A percentile compares a stretch with the other conserved stretches of the same genome.
phyloP scores from a whole-genome alignment of 2,113 vertebrate genomes.

The Thunnus thynnus region DNA sequence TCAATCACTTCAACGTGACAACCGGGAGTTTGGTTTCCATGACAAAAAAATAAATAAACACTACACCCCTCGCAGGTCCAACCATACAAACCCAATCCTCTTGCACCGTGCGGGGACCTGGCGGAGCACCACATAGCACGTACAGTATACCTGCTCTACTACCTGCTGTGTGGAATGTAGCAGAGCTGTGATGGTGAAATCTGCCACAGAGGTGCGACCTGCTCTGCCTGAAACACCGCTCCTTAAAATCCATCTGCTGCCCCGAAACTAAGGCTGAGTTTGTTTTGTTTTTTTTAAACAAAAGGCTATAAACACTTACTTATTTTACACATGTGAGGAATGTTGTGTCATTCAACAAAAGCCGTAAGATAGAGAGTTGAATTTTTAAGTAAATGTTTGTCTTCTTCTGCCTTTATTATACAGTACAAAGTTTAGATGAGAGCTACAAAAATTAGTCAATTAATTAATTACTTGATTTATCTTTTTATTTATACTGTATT shows the following conservation, averaged over 20 bases:
- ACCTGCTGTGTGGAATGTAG: constrained; percentile 48
- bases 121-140: background rate
- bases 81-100: background rate
- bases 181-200: constrained; percentile 17
- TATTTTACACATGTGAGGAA: background rate
- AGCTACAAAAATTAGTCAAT: too few species aligned
- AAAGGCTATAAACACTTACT: background rate
- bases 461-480: too few species aligned
- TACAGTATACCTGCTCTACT: background rate
- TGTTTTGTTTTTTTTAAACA: background rate
- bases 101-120: background rate
- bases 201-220: constrained; percentile 23
- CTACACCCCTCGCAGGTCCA: too few species aligned
- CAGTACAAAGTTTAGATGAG: too few species aligned
- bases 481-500: too few species aligned
- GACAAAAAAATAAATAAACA: too few species aligned
- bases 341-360: too few species aligned
- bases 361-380: too few species aligned
- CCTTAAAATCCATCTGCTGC: background rate
- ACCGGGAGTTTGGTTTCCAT: too few species aligned
- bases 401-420: too few species aligned
- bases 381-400: too few species aligned
- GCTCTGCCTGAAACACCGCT: constrained; percentile 22
- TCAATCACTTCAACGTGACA: too few species aligned
- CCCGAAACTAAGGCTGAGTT: background rate